These are phyloP conservation scores for Ommatoiulus sabulosus DNA, from an alignment of 2,888 invertebrate species.

Conservation along the genomic window DNA sequence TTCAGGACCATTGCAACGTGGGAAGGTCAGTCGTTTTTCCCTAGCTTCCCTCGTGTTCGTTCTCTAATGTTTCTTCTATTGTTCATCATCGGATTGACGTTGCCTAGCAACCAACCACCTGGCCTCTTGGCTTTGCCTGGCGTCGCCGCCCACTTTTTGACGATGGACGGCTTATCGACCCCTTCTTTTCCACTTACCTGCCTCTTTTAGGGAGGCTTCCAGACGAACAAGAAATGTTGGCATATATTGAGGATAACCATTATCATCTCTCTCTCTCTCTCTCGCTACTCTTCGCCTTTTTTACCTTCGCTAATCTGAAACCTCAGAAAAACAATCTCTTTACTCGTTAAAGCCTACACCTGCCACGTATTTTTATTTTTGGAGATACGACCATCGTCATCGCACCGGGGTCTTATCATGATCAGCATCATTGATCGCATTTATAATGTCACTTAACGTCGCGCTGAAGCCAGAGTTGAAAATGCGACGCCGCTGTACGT, in stretches of 20 bases:
- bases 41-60: neutral
- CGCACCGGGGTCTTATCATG: neutral
- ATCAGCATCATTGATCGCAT: constrained; percentile 25
- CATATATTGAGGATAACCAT: neutral
- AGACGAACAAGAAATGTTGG: constrained; percentile 5
- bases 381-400: neutral
- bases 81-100: constrained; percentile 50
- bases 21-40: constrained; percentile 34
- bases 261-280: constrained; percentile 9
- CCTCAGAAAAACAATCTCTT: constrained; percentile 26
- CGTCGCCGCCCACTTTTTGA: constrained; percentile 47
- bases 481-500: neutral
- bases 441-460: constrained; percentile 28
- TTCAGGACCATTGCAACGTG: constrained; percentile 2
- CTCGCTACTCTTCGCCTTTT: neutral
- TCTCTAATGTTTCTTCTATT: constrained; percentile 45
- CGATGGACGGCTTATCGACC: constrained; percentile 50
- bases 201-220: constrained; percentile 34
- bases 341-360: neutral
- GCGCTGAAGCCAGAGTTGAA: too few species aligned
- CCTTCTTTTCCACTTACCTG: constrained; percentile 44
- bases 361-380: constrained; percentile 12
- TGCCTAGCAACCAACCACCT: constrained; percentile 45
- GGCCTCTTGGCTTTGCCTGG: constrained; percentile 36
- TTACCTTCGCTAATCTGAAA: constrained; percentile 3